These are phyloP conservation scores for Drosophila nigromelanica DNA, from an alignment of 1,140 invertebrate species.

Conservation along the genomic window DNA sequence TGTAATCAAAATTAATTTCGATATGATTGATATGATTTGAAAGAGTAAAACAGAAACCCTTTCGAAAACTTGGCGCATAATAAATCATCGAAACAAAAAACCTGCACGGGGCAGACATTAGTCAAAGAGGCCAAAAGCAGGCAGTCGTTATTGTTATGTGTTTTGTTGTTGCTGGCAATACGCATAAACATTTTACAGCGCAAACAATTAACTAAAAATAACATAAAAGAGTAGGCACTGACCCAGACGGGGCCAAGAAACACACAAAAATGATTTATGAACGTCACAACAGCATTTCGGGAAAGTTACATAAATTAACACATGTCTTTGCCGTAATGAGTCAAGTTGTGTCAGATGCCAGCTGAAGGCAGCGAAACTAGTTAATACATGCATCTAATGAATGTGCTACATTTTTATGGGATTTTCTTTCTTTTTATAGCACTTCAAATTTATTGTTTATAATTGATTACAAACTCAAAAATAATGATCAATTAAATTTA, in stretches of 20 bases:
- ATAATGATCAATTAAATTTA: too few relatives aligned
- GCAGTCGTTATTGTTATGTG: slow-evolving; percentile 43
- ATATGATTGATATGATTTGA: slow-evolving; percentile 74
- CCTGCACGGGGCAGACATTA: slow-evolving; percentile 74
- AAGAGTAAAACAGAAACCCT: slow-evolving; percentile 50
- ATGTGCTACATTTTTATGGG: slow-evolving; percentile 35
- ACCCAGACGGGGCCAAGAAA: slow-evolving; percentile 22
- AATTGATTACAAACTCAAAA: background rate
- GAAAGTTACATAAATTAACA: slow-evolving; percentile 83
- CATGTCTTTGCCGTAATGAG: slow-evolving; percentile 78
- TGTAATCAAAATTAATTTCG: slow-evolving; percentile 72
- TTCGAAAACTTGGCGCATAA: slow-evolving; percentile 57
- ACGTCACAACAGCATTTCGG: slow-evolving; percentile 65
- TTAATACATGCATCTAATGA: slow-evolving; percentile 58
- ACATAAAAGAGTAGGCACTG: slow-evolving; percentile 72
- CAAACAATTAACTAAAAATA: slow-evolving; percentile 81
- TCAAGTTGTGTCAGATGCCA: slow-evolving; percentile 35
- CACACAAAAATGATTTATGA: slow-evolving; percentile 75
- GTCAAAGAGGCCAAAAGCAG: slow-evolving; percentile 74
- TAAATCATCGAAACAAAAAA: slow-evolving; percentile 70
- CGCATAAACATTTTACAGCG: slow-evolving; percentile 79
- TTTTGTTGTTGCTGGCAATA: slow-evolving; percentile 52
- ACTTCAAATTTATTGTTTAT: background rate
- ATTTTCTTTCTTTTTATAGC: background rate
- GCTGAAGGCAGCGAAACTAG: slow-evolving; percentile 43